Evolutionary conservation across 1,140 invertebrate species (phyloP), one percentile per base, ranked within the genome.

Genomic region (Hyles euphorbiae): DNA sequence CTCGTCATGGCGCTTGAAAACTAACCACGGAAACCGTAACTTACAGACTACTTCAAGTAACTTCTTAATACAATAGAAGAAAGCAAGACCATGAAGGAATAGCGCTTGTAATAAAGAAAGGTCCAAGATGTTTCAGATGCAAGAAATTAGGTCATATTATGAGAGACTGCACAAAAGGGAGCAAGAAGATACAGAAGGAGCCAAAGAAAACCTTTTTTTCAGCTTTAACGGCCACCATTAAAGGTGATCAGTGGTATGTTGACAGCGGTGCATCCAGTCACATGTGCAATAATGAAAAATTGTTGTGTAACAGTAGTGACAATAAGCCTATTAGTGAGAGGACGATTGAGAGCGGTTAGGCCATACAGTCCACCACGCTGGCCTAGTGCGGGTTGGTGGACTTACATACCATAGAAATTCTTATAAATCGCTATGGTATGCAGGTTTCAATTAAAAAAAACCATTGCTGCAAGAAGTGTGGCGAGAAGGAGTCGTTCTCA

Each of bases 1-100:
- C 54, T 64, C n/a, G 56, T 64, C 3, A 56, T 64, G 62, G 46
- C 56, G n/a, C 7, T 63, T 3, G 61, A 63, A 34, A 52, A 47
- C 22, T 63, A 5, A 49, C 50, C 9, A 63, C 32, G 10, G 51
- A 63, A 5, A 11, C 44, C 9, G 52, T 58, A 7, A 58, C 49
- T 33, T 34, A 11, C 3, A 54, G 53, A 50, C 34, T 63, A 12
- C 34, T 59, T 8, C 56, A 63, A n/a, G 61, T n/a, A n/a, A n/a
- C n/a, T n/a, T n/a, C n/a, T n/a, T n/a, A 63, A 57, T 49, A 52
- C 34, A 7, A 22, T 6, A 6, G 46, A 2, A 4, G 50, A 53
- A 22, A 10, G 48, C 10, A 54, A 40, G 7, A 60, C n/a, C 22
- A 53, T 22, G 11, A 22, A 8, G 32, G 11, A 8, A 49, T 11